These are phyloP conservation scores for Smutsia temminckii DNA, from an alignment of 2,797 vertebrate genomes.

Conservation along the genomic window DNA sequence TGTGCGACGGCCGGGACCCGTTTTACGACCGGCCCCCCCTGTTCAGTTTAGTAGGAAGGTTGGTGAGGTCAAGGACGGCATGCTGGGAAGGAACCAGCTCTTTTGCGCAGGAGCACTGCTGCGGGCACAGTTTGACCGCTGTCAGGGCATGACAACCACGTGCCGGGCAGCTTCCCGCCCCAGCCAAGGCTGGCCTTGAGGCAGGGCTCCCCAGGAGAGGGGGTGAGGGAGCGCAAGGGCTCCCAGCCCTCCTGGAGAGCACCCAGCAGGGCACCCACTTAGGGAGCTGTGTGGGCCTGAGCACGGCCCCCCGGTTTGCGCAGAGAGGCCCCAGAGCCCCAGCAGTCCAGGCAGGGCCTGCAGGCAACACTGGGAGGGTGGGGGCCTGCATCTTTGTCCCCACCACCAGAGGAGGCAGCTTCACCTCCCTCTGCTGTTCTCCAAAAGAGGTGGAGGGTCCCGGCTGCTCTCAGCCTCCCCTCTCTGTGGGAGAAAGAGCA, in stretches of 20 bases:
- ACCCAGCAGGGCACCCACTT: neutral
- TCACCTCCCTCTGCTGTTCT: neutral
- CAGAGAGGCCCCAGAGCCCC: neutral
- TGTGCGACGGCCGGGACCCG: slow-evolving; percentile 96
- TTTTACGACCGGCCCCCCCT: slow-evolving; percentile 99
- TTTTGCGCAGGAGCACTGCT: slow-evolving; percentile 93
- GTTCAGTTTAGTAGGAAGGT: slow-evolving; percentile 99
- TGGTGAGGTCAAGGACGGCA: slow-evolving; percentile 98
- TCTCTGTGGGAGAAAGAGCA: neutral
- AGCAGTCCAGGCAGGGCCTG: rapidly evolving
- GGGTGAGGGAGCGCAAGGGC: neutral
- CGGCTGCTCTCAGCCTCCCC: no score
- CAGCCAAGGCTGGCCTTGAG: neutral
- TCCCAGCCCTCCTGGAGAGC: neutral
- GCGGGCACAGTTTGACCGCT: slow-evolving; percentile 70
- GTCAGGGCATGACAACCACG: slow-evolving; percentile 40
- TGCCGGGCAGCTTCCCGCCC: neutral
- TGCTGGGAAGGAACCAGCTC: slow-evolving; percentile 99
- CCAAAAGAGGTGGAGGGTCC: neutral
- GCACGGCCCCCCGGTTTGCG: neutral
- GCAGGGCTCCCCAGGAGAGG: neutral
- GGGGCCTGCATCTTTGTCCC: neutral
- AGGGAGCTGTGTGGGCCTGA: neutral
- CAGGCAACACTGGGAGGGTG: neutral
- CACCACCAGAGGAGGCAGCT: neutral